These are phyloP conservation scores for Ypsolopha sequella DNA, from an alignment of 2,888 invertebrate species.

Conservation along the genomic window DNA sequence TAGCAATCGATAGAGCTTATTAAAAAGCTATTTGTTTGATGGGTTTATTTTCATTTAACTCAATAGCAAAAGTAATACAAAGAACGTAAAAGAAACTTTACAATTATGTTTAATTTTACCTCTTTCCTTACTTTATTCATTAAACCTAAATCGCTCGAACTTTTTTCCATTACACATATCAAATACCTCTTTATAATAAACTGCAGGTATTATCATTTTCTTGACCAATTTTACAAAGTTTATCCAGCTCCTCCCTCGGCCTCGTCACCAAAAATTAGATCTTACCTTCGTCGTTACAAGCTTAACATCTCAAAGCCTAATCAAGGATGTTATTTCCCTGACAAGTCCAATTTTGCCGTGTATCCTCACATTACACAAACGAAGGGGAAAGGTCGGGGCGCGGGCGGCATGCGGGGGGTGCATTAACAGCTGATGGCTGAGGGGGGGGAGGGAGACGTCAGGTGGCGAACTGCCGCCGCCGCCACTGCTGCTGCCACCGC, in stretches of 20 bases:
- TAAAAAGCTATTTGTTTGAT: no score
- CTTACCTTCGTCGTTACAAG: not conserved
- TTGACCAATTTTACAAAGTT: no score
- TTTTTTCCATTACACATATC: no score
- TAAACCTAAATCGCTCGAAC: no score
- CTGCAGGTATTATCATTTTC: no score
- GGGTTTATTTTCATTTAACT: no score
- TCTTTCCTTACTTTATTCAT: no score
- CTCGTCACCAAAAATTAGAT: no score
- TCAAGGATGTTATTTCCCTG: constrained; percentile 5
- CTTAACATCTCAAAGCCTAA: not conserved
- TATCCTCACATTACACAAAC: constrained; percentile 67
- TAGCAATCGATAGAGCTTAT: not conserved
- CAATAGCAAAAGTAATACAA: not conserved
- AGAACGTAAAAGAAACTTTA: not conserved
- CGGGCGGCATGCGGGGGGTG: constrained; percentile 38
- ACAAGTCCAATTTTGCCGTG: constrained; percentile 37
- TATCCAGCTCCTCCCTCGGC: no score
- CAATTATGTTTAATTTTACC: no score
- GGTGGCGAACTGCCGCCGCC: constrained; percentile 46
- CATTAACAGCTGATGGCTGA: constrained; percentile 67
- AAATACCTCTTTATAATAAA: no score
- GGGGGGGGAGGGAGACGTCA: constrained; percentile 45
- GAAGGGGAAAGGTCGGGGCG: constrained; percentile 62
- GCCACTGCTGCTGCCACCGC: constrained; percentile 17